These are phyloP conservation scores for Cliona cf. orientalis DNA, from an alignment of 37 sponge, comb jelly and placozoan species.

Conservation along the genomic window DNA sequence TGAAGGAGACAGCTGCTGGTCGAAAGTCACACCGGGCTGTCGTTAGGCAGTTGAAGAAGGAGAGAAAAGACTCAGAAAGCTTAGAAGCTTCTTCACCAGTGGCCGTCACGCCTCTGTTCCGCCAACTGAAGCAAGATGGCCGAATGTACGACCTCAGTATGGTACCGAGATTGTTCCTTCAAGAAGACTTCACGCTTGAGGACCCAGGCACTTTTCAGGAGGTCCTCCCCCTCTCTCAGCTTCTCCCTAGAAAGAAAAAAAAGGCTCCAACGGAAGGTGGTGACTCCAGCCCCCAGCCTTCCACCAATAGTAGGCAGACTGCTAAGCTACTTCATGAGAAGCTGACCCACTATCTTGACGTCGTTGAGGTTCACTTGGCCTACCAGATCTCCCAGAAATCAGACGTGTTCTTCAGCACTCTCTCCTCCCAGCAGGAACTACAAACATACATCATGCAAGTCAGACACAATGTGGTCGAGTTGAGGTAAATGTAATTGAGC, in stretches of 20 bases:
- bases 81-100: neutral
- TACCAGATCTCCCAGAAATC: constrained; percentile 87
- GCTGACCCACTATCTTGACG: constrained; percentile 93
- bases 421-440: constrained; percentile 82
- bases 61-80: neutral
- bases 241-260: constrained; percentile 13
- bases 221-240: constrained; percentile 62
- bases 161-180: constrained; percentile 78
- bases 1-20: constrained; percentile 61
- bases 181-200: constrained; percentile 69
- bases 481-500: neutral
- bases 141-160: constrained; percentile 52
- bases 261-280: neutral
- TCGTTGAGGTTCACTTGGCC: constrained; percentile 92
- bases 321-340: constrained; percentile 85
- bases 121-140: constrained; percentile 61
- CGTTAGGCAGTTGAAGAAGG: constrained; percentile 36
- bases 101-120: constrained; percentile 32
- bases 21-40: constrained; percentile 54
- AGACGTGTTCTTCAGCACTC: constrained; percentile 91
- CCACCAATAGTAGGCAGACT: neutral
- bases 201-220: constrained; percentile 83
- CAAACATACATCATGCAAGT: constrained; percentile 52
- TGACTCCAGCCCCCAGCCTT: neutral
- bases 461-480: constrained; percentile 53